Conservation (phyloP, 2,888 invertebrate species). For the Helobdella robusta region DNA sequence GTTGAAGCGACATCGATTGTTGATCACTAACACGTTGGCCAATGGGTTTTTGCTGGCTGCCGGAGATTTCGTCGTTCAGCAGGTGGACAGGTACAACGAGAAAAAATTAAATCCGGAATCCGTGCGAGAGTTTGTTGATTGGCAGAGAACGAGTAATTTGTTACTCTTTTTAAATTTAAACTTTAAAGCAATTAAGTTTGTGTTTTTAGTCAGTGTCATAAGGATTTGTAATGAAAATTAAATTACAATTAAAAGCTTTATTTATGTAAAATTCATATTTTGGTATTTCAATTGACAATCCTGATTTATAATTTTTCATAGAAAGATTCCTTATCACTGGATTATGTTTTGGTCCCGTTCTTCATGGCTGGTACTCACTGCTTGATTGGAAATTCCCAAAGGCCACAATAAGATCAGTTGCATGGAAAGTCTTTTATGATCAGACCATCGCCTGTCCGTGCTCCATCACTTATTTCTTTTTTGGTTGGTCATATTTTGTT, state of each 20-base stretch:
- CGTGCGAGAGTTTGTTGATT: not conserved
- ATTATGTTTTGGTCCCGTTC: constrained; percentile 18
- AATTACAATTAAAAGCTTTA: not conserved
- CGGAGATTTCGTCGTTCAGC: constrained; percentile 19
- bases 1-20: constrained; percentile 2
- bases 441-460: constrained; percentile 19
- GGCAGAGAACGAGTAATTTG: constrained; percentile 17
- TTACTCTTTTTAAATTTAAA: too few relatives aligned
- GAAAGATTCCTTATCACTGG: constrained; percentile 19
- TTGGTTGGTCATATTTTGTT: constrained; percentile 16
- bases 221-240: not conserved
- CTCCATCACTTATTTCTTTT: constrained; percentile 21
- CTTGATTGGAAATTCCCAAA: constrained; percentile 20
- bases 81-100: constrained; percentile 7
- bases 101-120: not conserved
- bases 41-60: constrained; percentile 20
- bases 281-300: too few relatives aligned
- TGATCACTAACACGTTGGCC: constrained; percentile 21
- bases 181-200: too few relatives aligned
- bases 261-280: too few relatives aligned
- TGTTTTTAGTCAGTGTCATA: too few relatives aligned
- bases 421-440: constrained; percentile 22
- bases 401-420: not conserved
- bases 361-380: constrained; percentile 23
- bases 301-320: not conserved